These are phyloP conservation scores for Theodoxus fluviatilis DNA, from an alignment of 2,888 invertebrate genomes.

Conservation along the genomic window DNA sequence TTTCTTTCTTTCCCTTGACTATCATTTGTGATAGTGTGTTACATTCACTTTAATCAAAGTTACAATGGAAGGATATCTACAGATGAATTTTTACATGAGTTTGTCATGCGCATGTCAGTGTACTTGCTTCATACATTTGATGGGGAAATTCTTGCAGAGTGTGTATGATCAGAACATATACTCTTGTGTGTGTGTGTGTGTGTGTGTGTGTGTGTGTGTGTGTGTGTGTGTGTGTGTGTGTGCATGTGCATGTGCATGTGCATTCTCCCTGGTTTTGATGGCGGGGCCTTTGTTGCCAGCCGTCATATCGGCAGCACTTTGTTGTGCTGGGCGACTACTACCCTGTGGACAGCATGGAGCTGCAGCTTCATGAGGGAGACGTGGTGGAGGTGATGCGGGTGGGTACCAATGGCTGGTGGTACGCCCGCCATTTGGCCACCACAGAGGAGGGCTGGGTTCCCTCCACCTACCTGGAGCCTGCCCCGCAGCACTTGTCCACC, in stretches of 20 bases:
- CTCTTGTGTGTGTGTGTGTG: no score
- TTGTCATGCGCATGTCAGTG: no score
- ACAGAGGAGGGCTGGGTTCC: constrained; percentile 86
- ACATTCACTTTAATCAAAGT: no score
- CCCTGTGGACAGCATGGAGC: constrained; percentile 88
- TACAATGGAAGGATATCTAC: no score
- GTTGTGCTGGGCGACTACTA: constrained; percentile 91
- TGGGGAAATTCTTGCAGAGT: no score
- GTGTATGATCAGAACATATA: no score
- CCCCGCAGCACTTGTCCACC: constrained; percentile 22
- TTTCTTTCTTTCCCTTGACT: no score
- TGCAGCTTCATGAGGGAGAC: constrained; percentile 89
- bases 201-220: no score
- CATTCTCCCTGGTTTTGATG: not conserved
- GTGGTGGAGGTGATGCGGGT: constrained; percentile 87
- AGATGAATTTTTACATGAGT: no score
- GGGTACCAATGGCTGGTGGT: constrained; percentile 97
- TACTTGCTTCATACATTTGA: no score
- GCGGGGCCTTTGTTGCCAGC: constrained; percentile 34
- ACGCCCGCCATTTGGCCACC: constrained; percentile 77
- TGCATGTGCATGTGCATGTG: not conserved
- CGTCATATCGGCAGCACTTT: constrained; percentile 73
- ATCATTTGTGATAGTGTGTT: no score
- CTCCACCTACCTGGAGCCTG: constrained; percentile 78
- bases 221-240: no score